These are phyloP conservation scores for Nymphicus hollandicus DNA, from an alignment of 2,113 vertebrate genomes.

Conservation along the genomic window DNA sequence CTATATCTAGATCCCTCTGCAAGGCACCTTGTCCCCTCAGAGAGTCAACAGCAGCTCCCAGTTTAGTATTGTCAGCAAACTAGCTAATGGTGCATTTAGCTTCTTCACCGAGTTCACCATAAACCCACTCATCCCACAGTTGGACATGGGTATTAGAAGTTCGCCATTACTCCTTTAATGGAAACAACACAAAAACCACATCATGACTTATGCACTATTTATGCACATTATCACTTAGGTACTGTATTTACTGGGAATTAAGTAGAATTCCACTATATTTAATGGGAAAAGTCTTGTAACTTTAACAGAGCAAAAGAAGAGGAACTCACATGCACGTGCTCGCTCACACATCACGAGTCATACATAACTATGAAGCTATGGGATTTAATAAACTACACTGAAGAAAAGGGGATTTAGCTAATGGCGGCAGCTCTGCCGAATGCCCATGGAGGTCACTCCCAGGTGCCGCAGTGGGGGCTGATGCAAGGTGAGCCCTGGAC, in stretches of 20 bases:
- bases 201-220: background rate
- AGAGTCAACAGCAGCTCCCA: background rate
- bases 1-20: background rate
- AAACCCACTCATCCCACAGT: background rate
- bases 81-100: background rate
- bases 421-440: background rate
- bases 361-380: background rate
- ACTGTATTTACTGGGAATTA: background rate
- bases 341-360: background rate
- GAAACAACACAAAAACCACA: background rate
- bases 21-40: background rate
- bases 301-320: background rate
- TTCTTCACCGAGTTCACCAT: background rate
- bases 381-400: background rate
- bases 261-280: background rate
- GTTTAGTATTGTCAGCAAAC: background rate
- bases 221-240: background rate
- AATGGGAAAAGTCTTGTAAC: background rate
- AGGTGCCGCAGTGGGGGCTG: background rate
- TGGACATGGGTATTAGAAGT: background rate
- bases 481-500: background rate
- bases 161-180: background rate
- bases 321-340: rapidly evolving
- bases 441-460: background rate
- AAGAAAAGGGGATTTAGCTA: background rate